These are phyloP conservation scores for Anorthoa munda DNA, from an alignment of 2,888 invertebrate species.

Conservation along the genomic window DNA sequence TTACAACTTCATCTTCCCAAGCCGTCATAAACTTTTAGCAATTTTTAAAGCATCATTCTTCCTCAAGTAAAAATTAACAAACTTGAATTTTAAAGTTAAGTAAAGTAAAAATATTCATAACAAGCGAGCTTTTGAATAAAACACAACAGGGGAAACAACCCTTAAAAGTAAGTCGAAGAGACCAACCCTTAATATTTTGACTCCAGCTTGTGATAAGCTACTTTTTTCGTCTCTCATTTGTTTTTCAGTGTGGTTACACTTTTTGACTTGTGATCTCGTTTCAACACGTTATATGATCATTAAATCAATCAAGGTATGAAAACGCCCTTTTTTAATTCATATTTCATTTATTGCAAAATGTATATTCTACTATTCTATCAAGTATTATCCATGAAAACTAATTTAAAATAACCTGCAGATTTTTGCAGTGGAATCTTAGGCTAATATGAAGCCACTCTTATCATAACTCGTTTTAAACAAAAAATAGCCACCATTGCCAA, in stretches of 20 bases:
- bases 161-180: slow-evolving; percentile 48
- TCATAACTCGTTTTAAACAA: neutral
- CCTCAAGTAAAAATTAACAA: slow-evolving; percentile 40
- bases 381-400: too few species aligned
- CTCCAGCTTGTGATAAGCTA: slow-evolving; percentile 14
- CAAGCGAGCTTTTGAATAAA: slow-evolving; percentile 61
- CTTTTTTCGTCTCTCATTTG: neutral
- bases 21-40: slow-evolving; percentile 24
- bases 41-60: slow-evolving; percentile 35
- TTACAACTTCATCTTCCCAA: slow-evolving; percentile 24
- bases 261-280: neutral
- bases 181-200: slow-evolving; percentile 36
- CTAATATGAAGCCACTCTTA: too few species aligned
- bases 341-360: neutral
- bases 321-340: neutral
- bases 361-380: too few species aligned
- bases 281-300: neutral
- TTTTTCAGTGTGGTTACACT: neutral
- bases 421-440: too few species aligned
- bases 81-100: slow-evolving; percentile 57
- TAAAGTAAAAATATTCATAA: slow-evolving; percentile 61
- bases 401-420: too few species aligned
- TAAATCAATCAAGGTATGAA: neutral
- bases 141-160: slow-evolving; percentile 51
- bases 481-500: slow-evolving; percentile 23